A percentile compares a stretch with the other conserved stretches of the same genome.
Conservation (phyloP, 2,797 vertebrate species). For the Phalloptychus januarius region DNA sequence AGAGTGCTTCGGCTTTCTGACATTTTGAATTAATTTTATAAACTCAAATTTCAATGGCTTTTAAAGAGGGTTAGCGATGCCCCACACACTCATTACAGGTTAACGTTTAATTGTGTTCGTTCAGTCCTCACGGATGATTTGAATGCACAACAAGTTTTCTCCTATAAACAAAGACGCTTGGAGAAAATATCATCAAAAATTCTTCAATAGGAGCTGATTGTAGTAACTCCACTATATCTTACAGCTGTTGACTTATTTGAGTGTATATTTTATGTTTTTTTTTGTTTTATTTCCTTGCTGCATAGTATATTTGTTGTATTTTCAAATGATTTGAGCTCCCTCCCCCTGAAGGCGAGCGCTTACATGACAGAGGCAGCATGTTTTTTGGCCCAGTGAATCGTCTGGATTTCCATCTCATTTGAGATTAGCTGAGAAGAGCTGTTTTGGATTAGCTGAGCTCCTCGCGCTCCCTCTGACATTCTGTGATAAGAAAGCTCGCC, state of each 20-base stretch:
- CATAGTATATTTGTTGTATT: slow-evolving; percentile 41
- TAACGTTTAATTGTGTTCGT: neutral
- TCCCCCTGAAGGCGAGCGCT: slow-evolving; percentile 44
- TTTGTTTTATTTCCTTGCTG: slow-evolving; percentile 39
- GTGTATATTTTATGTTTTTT: slow-evolving; percentile 14
- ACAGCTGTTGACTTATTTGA: slow-evolving; percentile 38
- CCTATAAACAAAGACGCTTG: neutral
- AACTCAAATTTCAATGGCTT: neutral
- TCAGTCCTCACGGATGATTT: neutral
- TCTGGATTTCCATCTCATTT: slow-evolving; percentile 81
- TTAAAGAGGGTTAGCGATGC: neutral
- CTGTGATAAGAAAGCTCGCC: slow-evolving; percentile 74
- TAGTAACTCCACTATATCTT: neutral
- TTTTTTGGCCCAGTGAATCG: slow-evolving; percentile 66
- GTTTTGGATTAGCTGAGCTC: slow-evolving; percentile 74
- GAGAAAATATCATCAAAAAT: neutral
- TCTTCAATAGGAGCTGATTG: neutral
- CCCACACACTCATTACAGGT: neutral
- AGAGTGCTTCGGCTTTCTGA: neutral
- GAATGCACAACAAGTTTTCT: neutral
- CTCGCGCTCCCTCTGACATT: slow-evolving; percentile 69
- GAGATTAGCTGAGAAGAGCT: slow-evolving; percentile 77
- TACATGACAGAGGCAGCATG: slow-evolving; percentile 53
- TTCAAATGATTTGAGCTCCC: slow-evolving; percentile 46
- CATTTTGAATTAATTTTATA: neutral